Base-by-base conservation (phyloP, 1,140 invertebrate genomes). In the Caenorhabditis tropicalis region DNA sequence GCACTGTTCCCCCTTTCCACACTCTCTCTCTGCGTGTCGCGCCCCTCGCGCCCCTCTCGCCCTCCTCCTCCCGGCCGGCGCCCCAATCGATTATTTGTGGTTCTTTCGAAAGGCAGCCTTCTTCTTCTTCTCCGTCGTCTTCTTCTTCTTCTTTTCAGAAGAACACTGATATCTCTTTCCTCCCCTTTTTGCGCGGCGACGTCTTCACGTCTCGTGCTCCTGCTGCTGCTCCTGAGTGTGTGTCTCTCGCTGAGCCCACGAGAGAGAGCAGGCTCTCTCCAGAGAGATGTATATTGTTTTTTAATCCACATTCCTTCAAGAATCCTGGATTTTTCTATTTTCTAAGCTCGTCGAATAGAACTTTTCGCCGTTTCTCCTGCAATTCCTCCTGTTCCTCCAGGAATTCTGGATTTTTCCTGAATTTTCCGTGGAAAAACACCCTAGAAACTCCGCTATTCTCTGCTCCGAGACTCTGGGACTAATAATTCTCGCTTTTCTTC, bases 101-200 rank as follows among this genome's bases (percentile, higher is more conserved):
- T 36, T 31, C 31, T 65, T n/a, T 31, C 4, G 43, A 15, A 19
- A 24, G 33, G 33, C 65, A 43, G 36, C 43, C 43, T 33, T 21
- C 65, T 19, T 31, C 58, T 19, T 65, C 36, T 43, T 29, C 36
- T 36, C 58, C 12, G 33, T 15, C 24, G 29, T 74, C 65, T 29
- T 74, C 29, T 31, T 65, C 58, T 29, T 31, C 29, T 31, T 65
- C 58, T 31, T 65, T n/a, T 65, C 31, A 31, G 36, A 74, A 74
- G 65, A 74, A 74, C 36, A 74, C 65, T 74, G 65, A 74, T 74
- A 74, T 74, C 65, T 74, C 36, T 46, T 74, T 36, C 21, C 65
- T 33, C 65, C 43, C 65, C 65, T 74, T 74, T 36, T 74, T n/a
- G n/a, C n/a, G n/a, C n/a, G n/a, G n/a, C 65, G 65, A 74, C 65